phyloP scores from a whole-genome alignment of 1,140 invertebrate species.

The Venustaconcha ellipsiformis region DNA sequence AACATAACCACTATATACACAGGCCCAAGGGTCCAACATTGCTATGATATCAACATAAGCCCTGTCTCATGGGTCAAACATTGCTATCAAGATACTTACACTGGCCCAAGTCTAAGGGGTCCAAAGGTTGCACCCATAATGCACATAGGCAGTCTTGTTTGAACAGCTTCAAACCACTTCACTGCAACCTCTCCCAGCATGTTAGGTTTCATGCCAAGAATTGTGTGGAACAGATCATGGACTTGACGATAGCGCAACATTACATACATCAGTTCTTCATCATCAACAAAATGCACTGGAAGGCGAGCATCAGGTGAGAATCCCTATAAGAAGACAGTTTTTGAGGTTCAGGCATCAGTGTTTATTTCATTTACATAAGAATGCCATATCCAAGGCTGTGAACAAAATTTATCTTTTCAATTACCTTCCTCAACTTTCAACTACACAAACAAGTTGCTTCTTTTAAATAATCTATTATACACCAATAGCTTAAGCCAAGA shows the following conservation, averaged over 20 bases:
- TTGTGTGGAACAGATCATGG: constrained; percentile 94
- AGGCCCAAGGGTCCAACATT: constrained; percentile 72
- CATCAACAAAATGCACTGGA: constrained; percentile 91
- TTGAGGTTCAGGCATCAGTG: no score
- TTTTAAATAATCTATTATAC: no score
- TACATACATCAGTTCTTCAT: constrained; percentile 92
- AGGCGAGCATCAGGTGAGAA: constrained; percentile 93
- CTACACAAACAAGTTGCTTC: no score
- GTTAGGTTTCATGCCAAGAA: constrained; percentile 93
- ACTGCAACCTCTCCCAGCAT: constrained; percentile 92
- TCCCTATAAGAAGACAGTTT: constrained; percentile 72
- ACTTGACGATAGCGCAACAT: constrained; percentile 97
- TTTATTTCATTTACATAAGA: no score
- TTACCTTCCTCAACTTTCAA: no score
- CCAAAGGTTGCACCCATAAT: constrained; percentile 68
- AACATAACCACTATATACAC: constrained; percentile 71
- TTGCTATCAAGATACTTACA: constrained; percentile 71
- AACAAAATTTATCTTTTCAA: no score
- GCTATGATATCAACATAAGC: no score
- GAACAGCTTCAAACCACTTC: constrained; percentile 96
- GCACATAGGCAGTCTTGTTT: constrained; percentile 71
- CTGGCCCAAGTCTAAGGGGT: constrained; percentile 74
- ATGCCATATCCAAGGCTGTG: no score
- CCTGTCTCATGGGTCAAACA: neutral
- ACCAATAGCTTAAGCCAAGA: no score